These are phyloP conservation scores for Glaucopsyche alexis DNA, from an alignment of 2,888 invertebrate genomes.

Conservation along the genomic window DNA sequence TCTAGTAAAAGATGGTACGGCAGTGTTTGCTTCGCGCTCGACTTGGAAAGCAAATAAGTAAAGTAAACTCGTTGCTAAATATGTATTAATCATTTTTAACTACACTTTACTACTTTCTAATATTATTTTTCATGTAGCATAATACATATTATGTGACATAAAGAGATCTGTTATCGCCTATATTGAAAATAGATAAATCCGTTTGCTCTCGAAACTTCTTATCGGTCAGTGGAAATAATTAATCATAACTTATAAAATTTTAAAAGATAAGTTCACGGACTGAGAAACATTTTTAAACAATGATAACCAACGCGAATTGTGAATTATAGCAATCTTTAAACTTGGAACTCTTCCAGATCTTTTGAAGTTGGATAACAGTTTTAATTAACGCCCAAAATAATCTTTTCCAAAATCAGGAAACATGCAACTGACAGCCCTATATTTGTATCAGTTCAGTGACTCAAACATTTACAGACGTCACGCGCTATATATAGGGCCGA, in stretches of 20 bases:
- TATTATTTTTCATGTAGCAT: neutral
- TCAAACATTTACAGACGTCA: constrained; percentile 1
- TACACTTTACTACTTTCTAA: neutral
- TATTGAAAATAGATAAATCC: neutral
- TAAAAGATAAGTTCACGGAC: neutral
- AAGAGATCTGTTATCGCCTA: neutral
- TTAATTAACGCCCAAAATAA: constrained; percentile 9
- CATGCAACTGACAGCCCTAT: neutral
- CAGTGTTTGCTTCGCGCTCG: too few relatives aligned
- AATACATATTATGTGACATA: neutral
- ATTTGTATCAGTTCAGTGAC: constrained; percentile 17
- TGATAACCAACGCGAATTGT: too few relatives aligned
- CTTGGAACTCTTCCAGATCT: neutral
- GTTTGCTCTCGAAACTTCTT: constrained; percentile 14
- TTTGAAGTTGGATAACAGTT: neutral
- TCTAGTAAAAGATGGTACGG: too few relatives aligned
- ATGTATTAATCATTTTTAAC: neutral
- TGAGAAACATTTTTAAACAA: neutral
- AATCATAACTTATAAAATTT: neutral
- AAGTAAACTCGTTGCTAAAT: neutral
- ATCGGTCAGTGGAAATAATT: constrained; percentile 11
- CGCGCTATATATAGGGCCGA: constrained; percentile 1
- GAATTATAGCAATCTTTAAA: neutral
- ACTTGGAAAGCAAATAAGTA: too few relatives aligned
- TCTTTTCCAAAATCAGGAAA: neutral